A percentile compares a stretch with the other conserved stretches of the same genome.
These are phyloP conservation scores for Astyanax mexicanus DNA, from an alignment of 2,797 vertebrate species.

Conservation along the genomic window DNA sequence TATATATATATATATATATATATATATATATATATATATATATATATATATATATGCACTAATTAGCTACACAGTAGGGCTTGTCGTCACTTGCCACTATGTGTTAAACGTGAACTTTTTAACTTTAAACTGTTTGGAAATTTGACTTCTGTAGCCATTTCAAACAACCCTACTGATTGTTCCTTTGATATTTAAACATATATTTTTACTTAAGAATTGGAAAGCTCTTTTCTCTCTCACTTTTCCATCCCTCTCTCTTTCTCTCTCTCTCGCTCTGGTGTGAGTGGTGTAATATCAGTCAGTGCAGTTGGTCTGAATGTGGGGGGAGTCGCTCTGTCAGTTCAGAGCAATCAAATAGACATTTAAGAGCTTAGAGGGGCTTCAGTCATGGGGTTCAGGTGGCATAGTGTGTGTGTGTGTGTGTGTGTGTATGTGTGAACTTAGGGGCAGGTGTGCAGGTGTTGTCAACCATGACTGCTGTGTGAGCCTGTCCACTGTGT, in stretches of 20 bases:
- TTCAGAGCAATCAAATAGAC: background rate
- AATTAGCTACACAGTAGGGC: too few relatives aligned
- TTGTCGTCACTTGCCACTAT: too few relatives aligned
- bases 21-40: too few relatives aligned
- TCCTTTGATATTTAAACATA: too few relatives aligned
- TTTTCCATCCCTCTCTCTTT: background rate
- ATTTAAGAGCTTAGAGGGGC: background rate
- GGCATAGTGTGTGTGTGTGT: background rate
- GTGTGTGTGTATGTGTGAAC: background rate
- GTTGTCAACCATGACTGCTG: background rate
- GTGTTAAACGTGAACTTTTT: too few relatives aligned
- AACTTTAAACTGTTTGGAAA: too few relatives aligned
- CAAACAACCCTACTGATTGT: too few relatives aligned
- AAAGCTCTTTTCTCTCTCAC: background rate
- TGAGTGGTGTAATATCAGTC: background rate
- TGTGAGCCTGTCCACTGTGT: background rate
- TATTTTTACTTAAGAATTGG: too few relatives aligned
- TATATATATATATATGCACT: too few relatives aligned
- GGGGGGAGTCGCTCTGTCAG: background rate
- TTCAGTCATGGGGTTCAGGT: conserved; percentile 7
- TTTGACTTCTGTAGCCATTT: too few relatives aligned
- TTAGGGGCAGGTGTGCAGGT: too few relatives aligned
- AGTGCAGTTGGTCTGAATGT: background rate
- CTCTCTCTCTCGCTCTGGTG: background rate
- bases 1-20: too few relatives aligned